Evolutionary conservation across 2,113 vertebrate genomes (phyloP).

Genomic region (Balaeniceps rex): DNA sequence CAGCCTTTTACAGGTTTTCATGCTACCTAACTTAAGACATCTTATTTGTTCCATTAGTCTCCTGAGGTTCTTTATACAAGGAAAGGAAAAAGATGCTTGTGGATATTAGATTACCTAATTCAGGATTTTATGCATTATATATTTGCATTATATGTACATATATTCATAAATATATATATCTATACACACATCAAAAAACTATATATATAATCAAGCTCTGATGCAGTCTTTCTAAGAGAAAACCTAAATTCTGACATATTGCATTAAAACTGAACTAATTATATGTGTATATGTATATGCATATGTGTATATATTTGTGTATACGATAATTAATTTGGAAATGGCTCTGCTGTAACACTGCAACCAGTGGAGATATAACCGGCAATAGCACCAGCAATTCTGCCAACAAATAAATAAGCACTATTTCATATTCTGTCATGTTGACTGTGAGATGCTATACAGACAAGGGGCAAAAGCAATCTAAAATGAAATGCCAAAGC

Average conservation of each 20-base stretch:
- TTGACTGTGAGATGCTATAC: not conserved
- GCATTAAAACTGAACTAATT: not conserved
- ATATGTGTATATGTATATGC: not conserved
- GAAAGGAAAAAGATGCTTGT: not conserved
- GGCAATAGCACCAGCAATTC: not conserved
- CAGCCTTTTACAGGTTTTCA: not conserved
- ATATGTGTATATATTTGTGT: not conserved
- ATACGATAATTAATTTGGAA: not conserved
- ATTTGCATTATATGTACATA: not conserved
- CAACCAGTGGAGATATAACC: not conserved
- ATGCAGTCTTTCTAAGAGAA: not conserved
- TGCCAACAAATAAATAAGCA: not conserved
- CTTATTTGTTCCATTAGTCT: not conserved
- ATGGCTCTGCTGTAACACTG: not conserved
- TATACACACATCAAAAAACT: not conserved
- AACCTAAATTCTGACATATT: not conserved
- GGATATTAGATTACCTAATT: not conserved
- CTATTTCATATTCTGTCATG: not conserved
- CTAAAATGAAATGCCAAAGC: not conserved
- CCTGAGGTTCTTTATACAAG: not conserved
- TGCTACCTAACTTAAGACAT: not conserved
- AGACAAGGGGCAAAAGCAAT: not conserved
- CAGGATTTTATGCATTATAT: not conserved
- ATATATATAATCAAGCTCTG: not conserved
- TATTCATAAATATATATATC: not conserved